These are phyloP conservation scores for Drosophila nebulosa DNA, from an alignment of 1,140 invertebrate genomes.

Conservation along the genomic window DNA sequence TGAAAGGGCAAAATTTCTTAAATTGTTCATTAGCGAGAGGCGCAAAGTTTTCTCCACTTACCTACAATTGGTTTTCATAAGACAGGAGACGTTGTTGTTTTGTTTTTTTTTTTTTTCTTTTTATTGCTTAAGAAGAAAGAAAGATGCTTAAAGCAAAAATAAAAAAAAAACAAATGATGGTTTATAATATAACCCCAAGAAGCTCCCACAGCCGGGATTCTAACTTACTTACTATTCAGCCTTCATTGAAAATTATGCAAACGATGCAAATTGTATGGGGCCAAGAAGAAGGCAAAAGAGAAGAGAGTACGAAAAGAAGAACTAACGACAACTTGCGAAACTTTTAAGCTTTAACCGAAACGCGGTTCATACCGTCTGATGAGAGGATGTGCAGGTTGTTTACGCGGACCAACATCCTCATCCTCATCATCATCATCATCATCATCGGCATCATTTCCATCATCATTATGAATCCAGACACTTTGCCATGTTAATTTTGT, in stretches of 20 bases:
- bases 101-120: not conserved
- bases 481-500: slow-evolving; percentile 62
- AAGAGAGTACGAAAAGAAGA: not conserved
- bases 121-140: not conserved
- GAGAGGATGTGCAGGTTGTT: not conserved
- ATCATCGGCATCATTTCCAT: slow-evolving; percentile 11
- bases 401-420: not conserved
- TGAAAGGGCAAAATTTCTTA: not conserved
- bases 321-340: not conserved
- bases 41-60: not conserved
- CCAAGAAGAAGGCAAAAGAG: not conserved
- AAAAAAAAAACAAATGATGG: not conserved
- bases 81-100: no score
- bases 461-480: slow-evolving; percentile 23
- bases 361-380: slow-evolving; percentile 19
- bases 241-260: slow-evolving; percentile 64
- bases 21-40: not conserved
- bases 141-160: not conserved
- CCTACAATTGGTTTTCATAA: not conserved
- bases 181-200: not conserved
- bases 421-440: slow-evolving; percentile 8
- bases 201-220: not conserved
- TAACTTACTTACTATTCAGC: slow-evolving; percentile 10
- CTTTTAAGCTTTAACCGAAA: slow-evolving; percentile 23
- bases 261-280: slow-evolving; percentile 28